These are phyloP conservation scores for Lasioglossum villosulum DNA, from an alignment of 2,888 invertebrate genomes.

Conservation along the genomic window DNA sequence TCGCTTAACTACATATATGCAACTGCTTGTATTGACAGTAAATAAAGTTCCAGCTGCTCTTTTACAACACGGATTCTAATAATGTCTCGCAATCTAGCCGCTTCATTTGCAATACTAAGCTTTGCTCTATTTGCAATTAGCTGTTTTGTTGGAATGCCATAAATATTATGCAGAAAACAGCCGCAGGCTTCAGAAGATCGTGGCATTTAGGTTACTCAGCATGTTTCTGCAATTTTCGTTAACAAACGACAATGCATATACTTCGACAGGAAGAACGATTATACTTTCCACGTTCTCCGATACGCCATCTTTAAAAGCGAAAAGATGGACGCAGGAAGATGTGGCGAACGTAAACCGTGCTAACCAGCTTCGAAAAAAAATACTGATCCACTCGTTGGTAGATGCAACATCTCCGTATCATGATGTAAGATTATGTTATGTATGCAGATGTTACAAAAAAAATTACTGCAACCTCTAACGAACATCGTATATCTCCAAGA, in stretches of 20 bases:
- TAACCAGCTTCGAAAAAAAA: background rate
- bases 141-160: background rate
- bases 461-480: background rate
- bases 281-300: background rate
- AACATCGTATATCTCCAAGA: background rate
- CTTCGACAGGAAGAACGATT: too few species aligned
- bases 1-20: background rate
- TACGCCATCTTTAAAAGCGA: background rate
- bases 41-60: background rate
- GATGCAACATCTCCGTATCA: background rate
- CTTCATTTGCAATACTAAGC: background rate
- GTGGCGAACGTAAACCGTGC: background rate
- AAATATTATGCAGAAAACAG: background rate
- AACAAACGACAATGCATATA: too few species aligned
- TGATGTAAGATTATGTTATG: background rate
- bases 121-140: background rate
- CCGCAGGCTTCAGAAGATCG: background rate
- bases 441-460: conserved; percentile 1
- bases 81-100: background rate
- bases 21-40: background rate
- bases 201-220: background rate
- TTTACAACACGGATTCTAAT: background rate
- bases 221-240: background rate
- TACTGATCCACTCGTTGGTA: background rate
- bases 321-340: background rate